These are phyloP conservation scores for Gopherus evgoodei DNA, from an alignment of 2,113 vertebrate species.

Conservation along the genomic window DNA sequence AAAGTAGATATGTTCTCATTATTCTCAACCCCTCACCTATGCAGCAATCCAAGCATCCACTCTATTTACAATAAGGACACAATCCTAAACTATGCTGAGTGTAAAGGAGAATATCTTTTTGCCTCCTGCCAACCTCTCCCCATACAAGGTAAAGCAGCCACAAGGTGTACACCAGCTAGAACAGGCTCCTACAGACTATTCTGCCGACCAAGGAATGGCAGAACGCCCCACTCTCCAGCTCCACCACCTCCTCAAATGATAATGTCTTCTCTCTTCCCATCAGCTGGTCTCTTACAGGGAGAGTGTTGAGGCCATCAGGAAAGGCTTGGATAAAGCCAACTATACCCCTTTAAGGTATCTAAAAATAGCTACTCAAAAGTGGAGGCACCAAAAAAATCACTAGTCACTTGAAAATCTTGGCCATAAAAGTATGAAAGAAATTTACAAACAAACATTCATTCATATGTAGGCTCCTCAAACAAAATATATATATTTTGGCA, in stretches of 20 bases:
- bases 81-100: not conserved
- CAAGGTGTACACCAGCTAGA: not conserved
- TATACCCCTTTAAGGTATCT: not conserved
- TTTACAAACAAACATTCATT: not conserved
- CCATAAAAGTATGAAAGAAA: not conserved
- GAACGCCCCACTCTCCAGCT: not conserved
- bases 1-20: rapidly evolving
- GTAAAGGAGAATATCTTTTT: not conserved
- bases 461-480: not conserved
- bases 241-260: not conserved
- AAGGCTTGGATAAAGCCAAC: not conserved
- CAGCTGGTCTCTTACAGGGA: no score
- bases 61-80: not conserved
- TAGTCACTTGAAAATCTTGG: not conserved
- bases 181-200: not conserved
- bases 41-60: not conserved
- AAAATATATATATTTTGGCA: not conserved
- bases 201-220: not conserved
- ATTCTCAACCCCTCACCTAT: rapidly evolving
- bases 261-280: not conserved
- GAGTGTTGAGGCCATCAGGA: no score
- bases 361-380: not conserved
- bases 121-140: not conserved
- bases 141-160: not conserved
- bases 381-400: not conserved